Evolutionary conservation across 1,140 invertebrate species (phyloP).

Genomic region (Drosophila arawakana): DNA sequence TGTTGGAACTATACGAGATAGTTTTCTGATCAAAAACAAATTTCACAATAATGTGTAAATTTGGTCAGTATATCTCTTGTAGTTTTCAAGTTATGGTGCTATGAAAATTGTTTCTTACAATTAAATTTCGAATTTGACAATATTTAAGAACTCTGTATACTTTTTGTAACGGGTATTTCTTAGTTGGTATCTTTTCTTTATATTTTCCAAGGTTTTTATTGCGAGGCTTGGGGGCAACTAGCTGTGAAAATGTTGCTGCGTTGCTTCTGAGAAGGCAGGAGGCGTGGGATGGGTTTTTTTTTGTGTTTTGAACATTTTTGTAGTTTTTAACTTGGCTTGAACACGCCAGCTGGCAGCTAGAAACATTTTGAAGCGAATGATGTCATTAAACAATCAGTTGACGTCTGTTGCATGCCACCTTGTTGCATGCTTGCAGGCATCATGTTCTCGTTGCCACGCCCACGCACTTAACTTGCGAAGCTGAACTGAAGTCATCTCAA

Average conservation of each 20-base stretch:
- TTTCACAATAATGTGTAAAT: too few relatives aligned
- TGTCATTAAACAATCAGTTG: conserved; percentile 49
- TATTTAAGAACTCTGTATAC: too few relatives aligned
- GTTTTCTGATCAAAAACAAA: too few relatives aligned
- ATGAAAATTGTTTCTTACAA: too few relatives aligned
- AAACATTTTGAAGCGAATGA: conserved; percentile 43
- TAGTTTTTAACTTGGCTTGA: conserved; percentile 23
- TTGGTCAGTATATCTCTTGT: too few relatives aligned
- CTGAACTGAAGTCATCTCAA: conserved; percentile 35
- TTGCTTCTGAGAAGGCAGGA: background rate
- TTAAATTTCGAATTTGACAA: too few relatives aligned
- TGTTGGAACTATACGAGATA: too few relatives aligned
- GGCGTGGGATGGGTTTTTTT: background rate
- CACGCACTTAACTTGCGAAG: conserved; percentile 18
- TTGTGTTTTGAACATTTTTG: background rate
- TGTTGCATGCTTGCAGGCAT: background rate
- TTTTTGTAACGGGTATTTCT: too few relatives aligned
- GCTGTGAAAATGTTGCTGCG: background rate
- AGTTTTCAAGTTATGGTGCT: too few relatives aligned
- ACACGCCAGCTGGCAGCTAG: conserved; percentile 14
- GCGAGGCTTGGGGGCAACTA: conserved; percentile 3
- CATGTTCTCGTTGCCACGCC: conserved; percentile 13
- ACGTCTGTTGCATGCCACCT: background rate
- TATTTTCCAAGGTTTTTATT: too few relatives aligned
- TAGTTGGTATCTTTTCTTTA: too few relatives aligned